These are phyloP conservation scores for Mesembrinibis cayennensis DNA, from an alignment of 2,113 vertebrate genomes.

Conservation along the genomic window DNA sequence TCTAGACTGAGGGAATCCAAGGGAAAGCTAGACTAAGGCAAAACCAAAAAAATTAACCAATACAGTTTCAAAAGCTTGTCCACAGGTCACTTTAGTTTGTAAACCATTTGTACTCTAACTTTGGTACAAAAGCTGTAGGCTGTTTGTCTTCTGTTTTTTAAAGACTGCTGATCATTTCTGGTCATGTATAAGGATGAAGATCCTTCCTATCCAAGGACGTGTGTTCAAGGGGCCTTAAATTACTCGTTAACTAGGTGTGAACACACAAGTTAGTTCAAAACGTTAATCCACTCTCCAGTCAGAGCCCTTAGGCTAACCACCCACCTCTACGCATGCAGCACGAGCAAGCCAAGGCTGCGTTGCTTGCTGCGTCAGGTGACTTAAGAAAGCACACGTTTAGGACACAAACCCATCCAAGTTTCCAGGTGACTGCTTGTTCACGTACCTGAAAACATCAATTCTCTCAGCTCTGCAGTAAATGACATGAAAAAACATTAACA, in stretches of 20 bases:
- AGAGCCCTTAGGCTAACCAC: not conserved
- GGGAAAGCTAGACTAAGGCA: not conserved
- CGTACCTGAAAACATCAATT: accelerated
- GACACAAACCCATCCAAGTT: not conserved
- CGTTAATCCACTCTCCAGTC: accelerated
- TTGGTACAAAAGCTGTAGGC: not conserved
- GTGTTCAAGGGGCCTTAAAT: not conserved
- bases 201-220: not conserved
- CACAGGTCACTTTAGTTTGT: not conserved
- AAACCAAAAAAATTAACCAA: not conserved
- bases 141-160: not conserved
- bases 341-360: not conserved
- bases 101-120: not conserved
- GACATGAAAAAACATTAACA: accelerated
- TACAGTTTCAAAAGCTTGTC: not conserved
- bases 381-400: not conserved
- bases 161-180: not conserved
- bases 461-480: not conserved
- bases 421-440: not conserved
- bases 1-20: not conserved
- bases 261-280: not conserved
- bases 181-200: not conserved
- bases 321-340: accelerated
- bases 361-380: not conserved
- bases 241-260: not conserved